Base-by-base conservation (phyloP, 1,140 invertebrate genomes). In the Asobara japonica region DNA sequence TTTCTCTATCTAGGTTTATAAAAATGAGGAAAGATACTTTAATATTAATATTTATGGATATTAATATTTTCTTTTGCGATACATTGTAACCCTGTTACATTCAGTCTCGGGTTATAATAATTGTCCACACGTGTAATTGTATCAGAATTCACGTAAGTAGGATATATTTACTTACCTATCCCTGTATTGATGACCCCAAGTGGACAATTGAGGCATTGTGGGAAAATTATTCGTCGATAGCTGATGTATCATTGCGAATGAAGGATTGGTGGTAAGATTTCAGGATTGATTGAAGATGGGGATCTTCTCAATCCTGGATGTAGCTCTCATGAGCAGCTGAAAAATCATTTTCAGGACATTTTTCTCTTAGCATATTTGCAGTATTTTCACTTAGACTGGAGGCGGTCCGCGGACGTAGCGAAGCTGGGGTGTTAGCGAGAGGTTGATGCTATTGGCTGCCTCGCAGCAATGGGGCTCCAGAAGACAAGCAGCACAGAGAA, bases 401-500 rank as follows among this genome's bases (percentile, higher is more conserved):
- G 95, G 95, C 18, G 95, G 94, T 74, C 95, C 95, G 51, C 92
- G 90, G 6, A 95, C 91, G 77, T 96, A 96, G 60, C 94, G 91
- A 69, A 97, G 86, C 79, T 96, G 94, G 1, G 95, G 95, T 3
- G 93, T 93, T 20, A 97, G 88, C 0, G 94, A 95, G 77, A 94
- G 89, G 27, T 92, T 92, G 72, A 96, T 90, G 65, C 93, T 95
- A 86, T 96, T 95, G 69, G 95, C 89, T 11, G 92, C 90, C 82
- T 97, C 95, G 84, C 95, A 96, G 83, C 95, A 96, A 36, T 93
- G 90, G 8, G 93, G 91, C 78, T 96, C 95, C 74, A 96, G 89
- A 11, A 96, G 88, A 84, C 93, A 96, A 3, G 93, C 93, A 25
- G 95, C 91, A 70, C 94, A 93, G 48, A 95, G 90, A 4, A 97